Conservation (phyloP, 1,140 invertebrate genomes). For the Galleria mellonella region DNA sequence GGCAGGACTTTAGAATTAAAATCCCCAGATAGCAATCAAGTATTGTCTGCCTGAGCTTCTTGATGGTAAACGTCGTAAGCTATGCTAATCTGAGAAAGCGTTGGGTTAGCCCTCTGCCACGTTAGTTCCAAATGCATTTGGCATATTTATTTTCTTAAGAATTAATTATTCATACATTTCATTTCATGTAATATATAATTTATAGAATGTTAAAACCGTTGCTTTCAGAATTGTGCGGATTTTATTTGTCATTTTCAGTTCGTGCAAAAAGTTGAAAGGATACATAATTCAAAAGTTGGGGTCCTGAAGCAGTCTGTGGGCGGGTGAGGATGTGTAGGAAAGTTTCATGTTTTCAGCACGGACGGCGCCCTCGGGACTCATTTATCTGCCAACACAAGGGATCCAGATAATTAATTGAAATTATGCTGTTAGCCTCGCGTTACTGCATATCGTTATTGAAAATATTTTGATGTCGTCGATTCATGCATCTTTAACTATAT, state of each 20-base stretch:
- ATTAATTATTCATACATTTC: no score
- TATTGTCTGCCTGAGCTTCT: no score
- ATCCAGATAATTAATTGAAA: constrained; percentile 58
- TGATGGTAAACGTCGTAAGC: no score
- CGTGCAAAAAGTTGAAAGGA: constrained; percentile 41
- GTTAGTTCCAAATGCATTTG: no score
- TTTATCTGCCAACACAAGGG: constrained; percentile 39
- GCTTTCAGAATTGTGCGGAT: constrained; percentile 16
- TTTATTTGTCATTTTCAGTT: constrained; percentile 30
- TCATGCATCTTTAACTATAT: no score
- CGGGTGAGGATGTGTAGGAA: constrained; percentile 36
- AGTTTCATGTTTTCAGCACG: constrained; percentile 49
- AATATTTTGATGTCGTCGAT: neutral
- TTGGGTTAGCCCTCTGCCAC: no score
- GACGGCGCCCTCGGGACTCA: constrained; percentile 38
- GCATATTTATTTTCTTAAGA: no score
- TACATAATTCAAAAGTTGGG: constrained; percentile 46
- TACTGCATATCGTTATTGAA: neutral
- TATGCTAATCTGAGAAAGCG: no score
- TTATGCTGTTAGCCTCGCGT: constrained; percentile 26
- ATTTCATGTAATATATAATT: no score
- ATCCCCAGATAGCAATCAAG: no score
- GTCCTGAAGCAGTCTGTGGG: constrained; percentile 23
- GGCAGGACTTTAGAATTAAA: no score
- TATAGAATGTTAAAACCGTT: constrained; percentile 14